Evolutionary conservation across 2,888 invertebrate species (phyloP).

Genomic region (Acleris emargana): DNA sequence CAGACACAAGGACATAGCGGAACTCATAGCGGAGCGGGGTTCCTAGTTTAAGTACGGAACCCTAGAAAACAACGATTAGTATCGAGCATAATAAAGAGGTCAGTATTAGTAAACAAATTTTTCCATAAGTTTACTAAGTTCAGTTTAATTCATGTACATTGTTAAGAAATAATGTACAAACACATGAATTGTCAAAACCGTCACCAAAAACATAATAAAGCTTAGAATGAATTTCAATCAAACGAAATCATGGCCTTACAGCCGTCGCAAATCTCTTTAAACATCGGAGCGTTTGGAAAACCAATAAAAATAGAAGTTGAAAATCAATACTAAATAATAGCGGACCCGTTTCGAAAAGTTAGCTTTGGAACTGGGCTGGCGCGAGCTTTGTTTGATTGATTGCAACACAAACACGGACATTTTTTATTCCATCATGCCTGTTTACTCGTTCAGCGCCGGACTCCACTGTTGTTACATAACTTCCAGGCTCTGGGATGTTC

Average conservation of each 20-base stretch:
- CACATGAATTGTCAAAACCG: not conserved
- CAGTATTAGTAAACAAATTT: not conserved
- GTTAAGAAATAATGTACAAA: not conserved
- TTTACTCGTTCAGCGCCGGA: constrained; percentile 55
- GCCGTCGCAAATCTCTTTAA: constrained; percentile 65
- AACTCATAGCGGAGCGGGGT: no score
- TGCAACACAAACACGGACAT: constrained; percentile 72
- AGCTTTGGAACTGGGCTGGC: constrained; percentile 62
- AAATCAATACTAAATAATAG: constrained; percentile 79
- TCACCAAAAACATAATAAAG: constrained; percentile 33
- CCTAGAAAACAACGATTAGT: no score
- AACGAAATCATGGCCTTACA: constrained; percentile 59
- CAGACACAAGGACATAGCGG: no score
- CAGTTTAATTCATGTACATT: not conserved
- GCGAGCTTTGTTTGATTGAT: constrained; percentile 78
- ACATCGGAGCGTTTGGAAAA: constrained; percentile 59
- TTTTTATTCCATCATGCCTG: constrained; percentile 70
- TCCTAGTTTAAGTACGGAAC: no score
- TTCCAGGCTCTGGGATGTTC: constrained; percentile 22
- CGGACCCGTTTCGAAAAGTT: constrained; percentile 65
- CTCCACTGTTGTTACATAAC: constrained; percentile 54
- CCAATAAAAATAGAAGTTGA: constrained; percentile 66
- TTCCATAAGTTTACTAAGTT: no score
- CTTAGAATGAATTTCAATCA: constrained; percentile 56
- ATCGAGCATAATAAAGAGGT: not conserved